Evolutionary conservation across 2,113 vertebrate species (phyloP), one percentile per base, ranked within the genome.

Genomic region (Grammomys surdaster): DNA sequence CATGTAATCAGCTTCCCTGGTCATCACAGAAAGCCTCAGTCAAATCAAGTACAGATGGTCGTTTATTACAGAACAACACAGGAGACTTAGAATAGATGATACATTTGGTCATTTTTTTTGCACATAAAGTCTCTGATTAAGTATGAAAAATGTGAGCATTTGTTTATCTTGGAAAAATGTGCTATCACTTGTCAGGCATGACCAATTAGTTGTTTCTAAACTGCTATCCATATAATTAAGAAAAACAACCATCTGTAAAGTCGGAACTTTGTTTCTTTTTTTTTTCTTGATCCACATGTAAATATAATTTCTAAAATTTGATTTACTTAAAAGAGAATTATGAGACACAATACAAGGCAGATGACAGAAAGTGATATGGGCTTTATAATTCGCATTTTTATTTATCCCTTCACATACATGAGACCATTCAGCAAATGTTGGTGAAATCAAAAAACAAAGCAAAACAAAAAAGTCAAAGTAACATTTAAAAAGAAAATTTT

Each of bases 191-290:
- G 98, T 98, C 98, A 99, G 98, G 98, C 98, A 98, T 99, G 98
- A 99, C 98, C 98, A 98, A 98, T 99, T 98, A 99, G 98, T 96
- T 98, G 98, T 98, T 98, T 98, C 98, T 98, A 98, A 98, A 98
- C 97, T 97, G 97, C 97, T 98, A 98, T 97, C 97, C 98, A 98
- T 96, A 97, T 98, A 98, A 99, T 99, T 98, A 98, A 98, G 98
- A 98, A 98, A 99, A 99, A 98, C 98, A 98, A 93, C 98, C 98
- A 99, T 99, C 98, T 98, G 99, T 98, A 98, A 99, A 99, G 97
- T 98, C 97, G 98, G 97, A 98, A 98, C 96, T 98, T 98, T 96
- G 93, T 98, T 88, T 98, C 90, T 33, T 88, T 98, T 89, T 89
- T 93, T 65, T 67, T 97, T 98, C 96, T 91, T 58, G 95, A 98